A percentile compares a stretch with the other conserved stretches of the same genome.
phyloP scores from a whole-genome alignment of 2,113 vertebrate species.

The Heterotis niloticus region DNA sequence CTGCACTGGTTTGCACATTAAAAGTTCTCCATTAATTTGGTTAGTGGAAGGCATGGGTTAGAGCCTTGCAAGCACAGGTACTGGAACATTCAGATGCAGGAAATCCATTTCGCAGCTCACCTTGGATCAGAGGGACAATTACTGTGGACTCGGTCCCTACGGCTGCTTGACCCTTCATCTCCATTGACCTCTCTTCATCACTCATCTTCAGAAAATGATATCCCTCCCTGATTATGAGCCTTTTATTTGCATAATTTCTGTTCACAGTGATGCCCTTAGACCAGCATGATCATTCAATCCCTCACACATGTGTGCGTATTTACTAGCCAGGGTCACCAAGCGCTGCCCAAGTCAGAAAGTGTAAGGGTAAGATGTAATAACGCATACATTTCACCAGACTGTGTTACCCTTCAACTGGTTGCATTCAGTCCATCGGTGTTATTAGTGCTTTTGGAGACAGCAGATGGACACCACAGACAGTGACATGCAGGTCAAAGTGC shows the following conservation, averaged over 20 bases:
- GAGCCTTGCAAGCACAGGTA: not conserved
- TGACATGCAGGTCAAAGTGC: too few relatives aligned
- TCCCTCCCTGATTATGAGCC: not conserved
- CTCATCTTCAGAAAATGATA: not conserved
- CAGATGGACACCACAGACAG: too few relatives aligned
- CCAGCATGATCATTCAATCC: not conserved
- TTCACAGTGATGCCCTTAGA: not conserved
- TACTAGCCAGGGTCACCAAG: too few relatives aligned
- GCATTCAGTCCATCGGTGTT: not conserved
- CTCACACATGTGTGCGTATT: too few relatives aligned
- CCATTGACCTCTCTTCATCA: not conserved
- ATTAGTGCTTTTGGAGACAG: not conserved
- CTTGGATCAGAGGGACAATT: slow-evolving; percentile 6
- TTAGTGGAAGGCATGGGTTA: not conserved
- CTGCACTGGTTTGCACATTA: not conserved
- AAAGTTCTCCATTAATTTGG: not conserved
- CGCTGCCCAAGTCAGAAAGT: too few relatives aligned
- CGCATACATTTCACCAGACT: not conserved
- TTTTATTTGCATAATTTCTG: slow-evolving; percentile 4
- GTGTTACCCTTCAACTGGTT: too few relatives aligned
- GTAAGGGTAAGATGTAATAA: too few relatives aligned
- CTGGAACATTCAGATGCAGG: not conserved
- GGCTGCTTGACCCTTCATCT: not conserved
- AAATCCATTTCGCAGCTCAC: not conserved
- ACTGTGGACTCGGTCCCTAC: not conserved